Evolutionary conservation across 2,113 vertebrate genomes (phyloP).

Genomic region (Clarias gariepinus): DNA sequence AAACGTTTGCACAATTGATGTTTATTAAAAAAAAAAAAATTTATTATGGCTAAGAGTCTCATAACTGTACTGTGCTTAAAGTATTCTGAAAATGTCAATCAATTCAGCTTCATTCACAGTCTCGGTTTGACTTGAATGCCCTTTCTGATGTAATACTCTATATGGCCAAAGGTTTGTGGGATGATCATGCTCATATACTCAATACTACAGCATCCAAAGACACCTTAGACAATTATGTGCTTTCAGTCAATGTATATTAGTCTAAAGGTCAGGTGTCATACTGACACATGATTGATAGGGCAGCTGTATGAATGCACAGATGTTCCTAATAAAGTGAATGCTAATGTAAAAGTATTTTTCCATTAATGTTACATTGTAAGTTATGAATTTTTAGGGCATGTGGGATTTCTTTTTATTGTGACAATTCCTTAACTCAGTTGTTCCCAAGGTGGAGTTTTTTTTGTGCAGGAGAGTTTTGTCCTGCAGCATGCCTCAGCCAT

Average conservation of each 20-base stretch:
- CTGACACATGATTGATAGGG: not conserved
- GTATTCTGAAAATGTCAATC: no score
- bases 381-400: not conserved
- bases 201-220: no score
- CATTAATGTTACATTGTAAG: not conserved
- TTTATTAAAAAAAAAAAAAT: no score
- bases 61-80: no score
- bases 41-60: no score
- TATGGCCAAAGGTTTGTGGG: not conserved
- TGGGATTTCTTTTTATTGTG: constrained; percentile 53
- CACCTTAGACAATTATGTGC: not conserved
- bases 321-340: not conserved
- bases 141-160: not conserved
- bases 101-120: no score
- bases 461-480: constrained; percentile 81
- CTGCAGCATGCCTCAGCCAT: constrained; percentile 85
- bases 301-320: not conserved
- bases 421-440: constrained; percentile 74
- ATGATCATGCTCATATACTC: not conserved
- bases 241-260: no score
- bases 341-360: not conserved
- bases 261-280: not conserved
- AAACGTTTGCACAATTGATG: no score
- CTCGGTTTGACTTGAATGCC: no score
- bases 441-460: constrained; percentile 80